Evolutionary conservation across 2,797 vertebrate species (phyloP).

Genomic region (Xenops minutus): DNA sequence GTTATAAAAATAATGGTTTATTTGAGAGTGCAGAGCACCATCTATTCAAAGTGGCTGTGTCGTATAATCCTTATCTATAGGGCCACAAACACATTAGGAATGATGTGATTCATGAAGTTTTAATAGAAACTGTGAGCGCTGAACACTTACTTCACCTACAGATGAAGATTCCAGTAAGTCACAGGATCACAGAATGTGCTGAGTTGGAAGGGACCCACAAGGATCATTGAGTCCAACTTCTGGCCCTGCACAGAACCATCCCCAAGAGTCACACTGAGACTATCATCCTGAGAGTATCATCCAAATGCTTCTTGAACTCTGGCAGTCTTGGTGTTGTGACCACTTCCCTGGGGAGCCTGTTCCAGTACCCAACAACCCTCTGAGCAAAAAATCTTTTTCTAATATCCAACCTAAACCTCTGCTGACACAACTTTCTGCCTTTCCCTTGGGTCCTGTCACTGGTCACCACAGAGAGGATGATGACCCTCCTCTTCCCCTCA

Average conservation of each 20-base stretch:
- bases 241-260: background rate
- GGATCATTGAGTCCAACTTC: background rate
- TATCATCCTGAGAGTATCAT: background rate
- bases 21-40: background rate
- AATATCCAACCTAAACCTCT: background rate
- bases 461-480: background rate
- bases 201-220: background rate
- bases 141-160: background rate
- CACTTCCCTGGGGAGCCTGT: background rate
- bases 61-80: background rate
- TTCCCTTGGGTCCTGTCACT: background rate
- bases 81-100: background rate
- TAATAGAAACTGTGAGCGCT: background rate
- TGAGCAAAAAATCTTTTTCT: background rate
- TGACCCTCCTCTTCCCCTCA: background rate
- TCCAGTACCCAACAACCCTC: background rate
- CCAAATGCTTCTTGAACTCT: background rate
- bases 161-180: background rate
- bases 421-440: background rate
- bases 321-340: background rate
- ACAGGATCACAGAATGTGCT: background rate
- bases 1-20: background rate
- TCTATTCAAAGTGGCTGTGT: background rate
- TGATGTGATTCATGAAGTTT: background rate
- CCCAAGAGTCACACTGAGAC: background rate